These are phyloP conservation scores for Lagria hirta DNA, from an alignment of 2,888 invertebrate species.

Conservation along the genomic window DNA sequence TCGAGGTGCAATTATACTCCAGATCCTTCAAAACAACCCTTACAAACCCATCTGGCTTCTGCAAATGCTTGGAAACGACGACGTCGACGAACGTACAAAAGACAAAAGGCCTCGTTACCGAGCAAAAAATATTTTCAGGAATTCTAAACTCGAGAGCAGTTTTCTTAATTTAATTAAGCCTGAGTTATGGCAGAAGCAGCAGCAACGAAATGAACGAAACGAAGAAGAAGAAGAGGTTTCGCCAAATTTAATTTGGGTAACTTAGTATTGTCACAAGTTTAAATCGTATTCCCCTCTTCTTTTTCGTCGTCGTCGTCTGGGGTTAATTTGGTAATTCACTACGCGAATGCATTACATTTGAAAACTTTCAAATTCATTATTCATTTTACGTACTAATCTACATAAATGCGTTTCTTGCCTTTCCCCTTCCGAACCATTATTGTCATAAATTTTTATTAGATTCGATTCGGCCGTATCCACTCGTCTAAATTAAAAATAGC, in stretches of 20 bases:
- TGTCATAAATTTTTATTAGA: slow-evolving; percentile 36
- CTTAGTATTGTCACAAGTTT: slow-evolving; percentile 51
- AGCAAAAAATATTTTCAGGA: slow-evolving; percentile 47
- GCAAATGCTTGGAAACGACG: slow-evolving; percentile 38
- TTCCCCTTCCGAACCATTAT: slow-evolving; percentile 29
- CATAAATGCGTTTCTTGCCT: slow-evolving; percentile 42
- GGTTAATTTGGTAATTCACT: slow-evolving; percentile 46
- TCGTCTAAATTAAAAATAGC: slow-evolving; percentile 11
- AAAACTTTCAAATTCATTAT: slow-evolving; percentile 44
- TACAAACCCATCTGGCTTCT: slow-evolving; percentile 47
- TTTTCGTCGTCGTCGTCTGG: slow-evolving; percentile 24
- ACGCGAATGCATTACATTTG: slow-evolving; percentile 41
- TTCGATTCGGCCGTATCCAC: too few species aligned
- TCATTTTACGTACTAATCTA: slow-evolving; percentile 42
- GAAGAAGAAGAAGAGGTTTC: slow-evolving; percentile 45
- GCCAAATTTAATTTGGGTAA: slow-evolving; percentile 52
- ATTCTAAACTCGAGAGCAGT: slow-evolving; percentile 35
- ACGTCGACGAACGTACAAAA: too few species aligned
- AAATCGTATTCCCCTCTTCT: slow-evolving; percentile 41
- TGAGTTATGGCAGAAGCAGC: slow-evolving; percentile 34
- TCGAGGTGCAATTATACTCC: slow-evolving; percentile 50
- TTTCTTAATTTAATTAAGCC: slow-evolving; percentile 48
- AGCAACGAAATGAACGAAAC: too few species aligned
- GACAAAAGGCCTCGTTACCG: slow-evolving; percentile 50
- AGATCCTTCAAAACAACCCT: slow-evolving; percentile 45